Conservation (phyloP, 2,113 vertebrate species). For the Mesocricetus auratus region DNA sequence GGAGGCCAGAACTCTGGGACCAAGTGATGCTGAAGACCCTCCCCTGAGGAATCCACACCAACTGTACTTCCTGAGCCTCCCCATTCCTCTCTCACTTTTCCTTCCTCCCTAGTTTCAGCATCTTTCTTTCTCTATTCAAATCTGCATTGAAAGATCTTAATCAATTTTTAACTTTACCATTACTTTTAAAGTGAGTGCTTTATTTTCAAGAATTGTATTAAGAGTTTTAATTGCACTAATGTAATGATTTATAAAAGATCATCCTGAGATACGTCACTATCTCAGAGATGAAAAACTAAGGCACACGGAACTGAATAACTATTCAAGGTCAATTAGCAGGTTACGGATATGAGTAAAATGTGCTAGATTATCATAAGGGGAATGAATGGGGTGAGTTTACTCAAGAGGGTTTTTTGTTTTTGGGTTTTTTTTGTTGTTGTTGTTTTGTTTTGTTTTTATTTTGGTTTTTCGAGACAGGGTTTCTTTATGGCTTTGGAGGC, state of each 20-base stretch:
- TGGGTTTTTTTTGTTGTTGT: too few relatives aligned
- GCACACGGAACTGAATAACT: not conserved
- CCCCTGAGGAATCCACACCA: not conserved
- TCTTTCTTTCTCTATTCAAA: not conserved
- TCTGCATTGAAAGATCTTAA: not conserved
- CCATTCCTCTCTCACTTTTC: not conserved
- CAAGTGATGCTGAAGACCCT: not conserved
- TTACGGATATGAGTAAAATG: not conserved
- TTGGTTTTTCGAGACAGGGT: too few relatives aligned
- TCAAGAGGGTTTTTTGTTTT: too few relatives aligned
- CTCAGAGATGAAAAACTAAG: constrained; percentile 17
- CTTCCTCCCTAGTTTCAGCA: not conserved
- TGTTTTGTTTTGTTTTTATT: too few relatives aligned
- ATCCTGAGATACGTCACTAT: not conserved
- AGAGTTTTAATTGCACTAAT: constrained; percentile 36
- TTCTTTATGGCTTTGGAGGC: too few relatives aligned
- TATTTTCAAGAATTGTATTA: constrained; percentile 15
- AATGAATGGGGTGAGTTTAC: constrained; percentile 12
- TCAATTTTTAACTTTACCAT: not conserved
- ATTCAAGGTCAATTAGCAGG: not conserved
- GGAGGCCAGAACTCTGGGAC: constrained; percentile 8
- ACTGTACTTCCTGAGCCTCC: not conserved
- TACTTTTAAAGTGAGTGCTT: not conserved
- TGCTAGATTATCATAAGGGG: not conserved
- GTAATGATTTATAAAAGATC: not conserved